Percentiles rank a stretch among this genome's conserved stretches.
Evolutionary conservation across 35 echinoderm and acorn worm species (phyloP).

Genomic region (Apostichopus parvimensis): DNA sequence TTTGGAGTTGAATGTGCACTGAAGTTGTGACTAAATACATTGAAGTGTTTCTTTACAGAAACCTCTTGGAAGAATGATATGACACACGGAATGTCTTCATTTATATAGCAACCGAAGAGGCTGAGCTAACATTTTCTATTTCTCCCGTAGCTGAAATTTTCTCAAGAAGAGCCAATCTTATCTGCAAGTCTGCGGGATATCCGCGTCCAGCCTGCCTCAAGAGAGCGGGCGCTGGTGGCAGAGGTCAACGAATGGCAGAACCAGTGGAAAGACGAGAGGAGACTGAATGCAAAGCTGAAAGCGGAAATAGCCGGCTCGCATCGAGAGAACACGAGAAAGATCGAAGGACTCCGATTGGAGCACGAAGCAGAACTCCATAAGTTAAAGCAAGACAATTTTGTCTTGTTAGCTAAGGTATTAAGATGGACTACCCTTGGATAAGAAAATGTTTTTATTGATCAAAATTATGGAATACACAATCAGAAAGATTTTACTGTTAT

Average conservation of each 20-base stretch:
- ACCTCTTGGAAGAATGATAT: too few species aligned
- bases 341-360: conserved; percentile 72
- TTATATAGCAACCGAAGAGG: background rate
- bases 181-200: conserved; percentile 79
- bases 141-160: conserved; percentile 39
- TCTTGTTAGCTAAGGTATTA: conserved; percentile 83
- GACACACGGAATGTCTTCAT: too few species aligned
- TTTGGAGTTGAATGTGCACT: too few species aligned
- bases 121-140: background rate
- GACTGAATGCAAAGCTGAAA: conserved; percentile 90
- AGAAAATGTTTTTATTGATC: too few species aligned
- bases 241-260: conserved; percentile 96
- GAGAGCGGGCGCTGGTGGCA: conserved; percentile 91
- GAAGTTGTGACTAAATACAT: too few species aligned
- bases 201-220: conserved; percentile 65
- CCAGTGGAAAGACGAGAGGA: conserved; percentile 94
- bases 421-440: background rate
- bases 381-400: conserved; percentile 94
- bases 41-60: too few species aligned
- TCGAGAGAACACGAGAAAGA: conserved; percentile 69
- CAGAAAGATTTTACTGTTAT: too few species aligned
- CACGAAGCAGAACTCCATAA: conserved; percentile 90
- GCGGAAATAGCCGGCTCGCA: conserved; percentile 78
- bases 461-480: too few species aligned
- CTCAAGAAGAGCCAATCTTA: conserved; percentile 69